A percentile compares a stretch with the other conserved stretches of the same genome.
These are phyloP conservation scores for Allacma fusca DNA, from an alignment of 2,888 invertebrate species.

Conservation along the genomic window DNA sequence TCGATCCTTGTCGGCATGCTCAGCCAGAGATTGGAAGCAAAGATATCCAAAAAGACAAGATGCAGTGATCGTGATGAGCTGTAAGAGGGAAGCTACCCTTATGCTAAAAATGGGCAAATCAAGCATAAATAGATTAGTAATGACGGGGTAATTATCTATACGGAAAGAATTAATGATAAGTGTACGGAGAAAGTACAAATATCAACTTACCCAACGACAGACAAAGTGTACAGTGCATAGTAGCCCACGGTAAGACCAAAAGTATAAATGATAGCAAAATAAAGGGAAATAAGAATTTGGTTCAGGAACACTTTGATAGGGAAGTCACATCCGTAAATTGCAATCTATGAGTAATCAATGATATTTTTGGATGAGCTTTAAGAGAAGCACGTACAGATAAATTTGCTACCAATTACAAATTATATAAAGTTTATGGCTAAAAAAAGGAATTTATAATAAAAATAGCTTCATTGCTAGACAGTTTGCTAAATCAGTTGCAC, in stretches of 20 bases:
- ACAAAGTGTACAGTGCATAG: background rate
- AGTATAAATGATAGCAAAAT: conserved; percentile 2
- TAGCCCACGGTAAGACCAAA: conserved; percentile 3
- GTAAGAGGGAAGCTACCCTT: background rate
- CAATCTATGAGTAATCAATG: background rate
- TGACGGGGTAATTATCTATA: no score
- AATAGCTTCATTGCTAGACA: no score
- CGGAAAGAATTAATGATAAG: no score
- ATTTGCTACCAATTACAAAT: no score
- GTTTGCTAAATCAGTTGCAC: no score
- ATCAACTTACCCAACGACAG: conserved; percentile 18
- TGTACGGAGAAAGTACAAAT: no score
- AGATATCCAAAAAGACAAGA: conserved; percentile 10
- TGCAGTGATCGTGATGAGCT: background rate
- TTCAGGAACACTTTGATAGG: conserved; percentile 10
- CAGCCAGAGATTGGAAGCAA: background rate
- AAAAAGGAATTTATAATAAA: no score
- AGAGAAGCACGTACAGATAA: no score
- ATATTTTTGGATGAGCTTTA: no score
- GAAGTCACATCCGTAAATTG: conserved; percentile 17
- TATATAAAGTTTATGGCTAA: no score
- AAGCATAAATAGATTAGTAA: no score
- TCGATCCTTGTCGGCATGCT: background rate
- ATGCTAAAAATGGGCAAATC: no score
- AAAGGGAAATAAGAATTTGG: conserved; percentile 6